Conservation (phyloP, 2,797 vertebrate species). For the Limosa lapponica region DNA sequence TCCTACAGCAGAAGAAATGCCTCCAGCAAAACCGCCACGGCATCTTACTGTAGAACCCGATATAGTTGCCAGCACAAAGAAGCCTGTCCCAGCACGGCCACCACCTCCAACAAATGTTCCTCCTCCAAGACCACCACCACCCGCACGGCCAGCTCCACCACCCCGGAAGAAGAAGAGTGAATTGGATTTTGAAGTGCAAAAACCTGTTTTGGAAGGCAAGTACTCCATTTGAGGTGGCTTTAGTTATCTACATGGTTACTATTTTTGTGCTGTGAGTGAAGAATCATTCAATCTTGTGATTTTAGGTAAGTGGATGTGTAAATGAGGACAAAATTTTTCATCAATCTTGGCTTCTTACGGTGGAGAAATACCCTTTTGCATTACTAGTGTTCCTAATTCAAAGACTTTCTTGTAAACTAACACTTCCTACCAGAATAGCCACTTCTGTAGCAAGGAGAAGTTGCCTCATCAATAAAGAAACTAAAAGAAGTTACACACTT, state of each 20-base stretch:
- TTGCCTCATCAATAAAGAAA: background rate
- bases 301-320: background rate
- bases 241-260: background rate
- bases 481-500: background rate
- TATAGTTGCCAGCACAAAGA: slow-evolving; percentile 98
- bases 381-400: background rate
- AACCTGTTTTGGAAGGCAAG: slow-evolving; percentile 89
- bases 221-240: background rate
- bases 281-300: background rate
- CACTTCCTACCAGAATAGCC: background rate
- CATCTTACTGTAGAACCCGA: slow-evolving; percentile 93
- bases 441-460: background rate
- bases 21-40: slow-evolving; percentile 89
- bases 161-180: slow-evolving; percentile 89
- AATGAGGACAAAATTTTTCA: background rate
- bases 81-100: slow-evolving; percentile 89
- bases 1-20: slow-evolving; percentile 76
- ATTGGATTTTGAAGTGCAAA: slow-evolving; percentile 83
- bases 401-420: background rate
- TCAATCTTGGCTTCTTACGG: background rate
- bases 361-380: background rate
- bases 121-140: slow-evolving; percentile 93
- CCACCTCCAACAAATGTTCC: slow-evolving; percentile 88
- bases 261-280: background rate
- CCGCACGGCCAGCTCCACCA: slow-evolving; percentile 86